Percentiles rank a stretch among this genome's conserved stretches.
Evolutionary conservation across 2,797 vertebrate species (phyloP).

Genomic region (Neopelma chrysocephalum): DNA sequence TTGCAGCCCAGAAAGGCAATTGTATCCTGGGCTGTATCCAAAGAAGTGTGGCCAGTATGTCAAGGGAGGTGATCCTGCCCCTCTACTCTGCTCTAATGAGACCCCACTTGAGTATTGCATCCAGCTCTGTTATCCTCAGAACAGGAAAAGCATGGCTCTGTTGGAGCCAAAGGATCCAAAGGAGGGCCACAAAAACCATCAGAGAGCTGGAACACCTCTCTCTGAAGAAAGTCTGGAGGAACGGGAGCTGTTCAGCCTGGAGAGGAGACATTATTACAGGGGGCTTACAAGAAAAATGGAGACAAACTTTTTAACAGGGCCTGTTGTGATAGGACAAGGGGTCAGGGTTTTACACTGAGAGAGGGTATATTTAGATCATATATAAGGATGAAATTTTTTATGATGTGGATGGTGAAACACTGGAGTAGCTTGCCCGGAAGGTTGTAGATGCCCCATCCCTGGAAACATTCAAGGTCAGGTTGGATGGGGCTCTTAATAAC

Average conservation of each 20-base stretch:
- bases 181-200: background rate
- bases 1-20: background rate
- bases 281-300: background rate
- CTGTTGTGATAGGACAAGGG: background rate
- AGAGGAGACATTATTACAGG: background rate
- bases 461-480: background rate
- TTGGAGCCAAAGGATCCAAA: background rate
- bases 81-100: background rate
- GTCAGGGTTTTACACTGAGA: background rate
- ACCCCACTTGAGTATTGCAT: background rate
- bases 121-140: background rate
- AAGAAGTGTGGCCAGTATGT: background rate
- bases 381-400: background rate
- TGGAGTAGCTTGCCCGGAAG: background rate
- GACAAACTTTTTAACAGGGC: background rate
- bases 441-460: background rate
- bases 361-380: background rate
- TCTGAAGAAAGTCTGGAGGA: background rate
- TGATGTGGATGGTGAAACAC: background rate
- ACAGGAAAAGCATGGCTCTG: background rate
- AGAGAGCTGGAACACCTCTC: background rate
- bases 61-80: background rate
- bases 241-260: background rate
- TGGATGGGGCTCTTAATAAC: background rate
- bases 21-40: fast-evolving